These are phyloP conservation scores for Zoroaster sp. DNA, from an alignment of 53 echinoderm and acorn worm species.

Conservation along the genomic window DNA sequence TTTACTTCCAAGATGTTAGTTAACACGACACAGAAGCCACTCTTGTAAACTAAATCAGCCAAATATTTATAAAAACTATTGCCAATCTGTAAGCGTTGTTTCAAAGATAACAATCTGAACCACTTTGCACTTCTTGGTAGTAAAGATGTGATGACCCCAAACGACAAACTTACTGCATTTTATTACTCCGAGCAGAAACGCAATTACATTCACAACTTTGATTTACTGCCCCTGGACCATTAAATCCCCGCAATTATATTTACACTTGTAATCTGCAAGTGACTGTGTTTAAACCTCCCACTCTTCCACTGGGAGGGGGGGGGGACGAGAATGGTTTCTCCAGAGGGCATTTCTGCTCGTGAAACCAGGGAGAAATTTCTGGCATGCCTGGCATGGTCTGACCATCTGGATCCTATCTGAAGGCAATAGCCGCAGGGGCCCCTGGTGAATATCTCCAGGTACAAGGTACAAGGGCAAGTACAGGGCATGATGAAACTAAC, in stretches of 20 bases:
- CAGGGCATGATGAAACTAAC: too few relatives aligned
- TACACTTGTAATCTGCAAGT: not conserved
- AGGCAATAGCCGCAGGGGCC: not conserved
- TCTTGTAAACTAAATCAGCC: not conserved
- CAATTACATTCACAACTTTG: not conserved
- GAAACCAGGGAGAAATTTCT: not conserved
- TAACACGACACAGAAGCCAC: not conserved
- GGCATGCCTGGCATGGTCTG: slow-evolving; percentile 24
- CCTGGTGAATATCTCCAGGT: not conserved
- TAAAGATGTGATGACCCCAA: not conserved
- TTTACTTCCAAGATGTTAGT: not conserved
- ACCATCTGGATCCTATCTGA: slow-evolving; percentile 7
- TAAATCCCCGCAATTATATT: not conserved
- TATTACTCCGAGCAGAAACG: slow-evolving; percentile 11
- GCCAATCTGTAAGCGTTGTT: not conserved
- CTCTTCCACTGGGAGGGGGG: too few relatives aligned
- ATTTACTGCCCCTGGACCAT: not conserved
- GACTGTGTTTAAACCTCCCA: not conserved
- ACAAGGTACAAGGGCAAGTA: not conserved
- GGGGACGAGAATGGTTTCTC: not conserved
- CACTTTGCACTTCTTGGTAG: not conserved
- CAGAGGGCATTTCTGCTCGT: not conserved
- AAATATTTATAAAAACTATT: slow-evolving; percentile 22
- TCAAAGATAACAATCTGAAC: not conserved
- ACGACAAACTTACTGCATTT: slow-evolving; percentile 34